Evolutionary conservation across 2,113 vertebrate genomes (phyloP).

Genomic region (Rhinogobius similis): DNA sequence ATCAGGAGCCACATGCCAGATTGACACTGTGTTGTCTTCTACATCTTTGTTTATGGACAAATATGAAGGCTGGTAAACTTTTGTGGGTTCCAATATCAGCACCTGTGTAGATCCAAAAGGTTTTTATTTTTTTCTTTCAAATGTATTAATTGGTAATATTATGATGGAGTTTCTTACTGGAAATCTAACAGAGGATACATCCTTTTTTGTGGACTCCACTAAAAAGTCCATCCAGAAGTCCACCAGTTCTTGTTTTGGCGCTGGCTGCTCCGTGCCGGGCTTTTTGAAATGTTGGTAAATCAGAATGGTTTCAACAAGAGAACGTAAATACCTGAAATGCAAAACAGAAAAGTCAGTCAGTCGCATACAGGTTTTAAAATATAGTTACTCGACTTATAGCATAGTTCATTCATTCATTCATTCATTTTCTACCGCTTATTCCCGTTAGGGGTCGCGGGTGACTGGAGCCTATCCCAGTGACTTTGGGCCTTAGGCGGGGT

Average conservation of each 20-base stretch:
- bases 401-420: no score
- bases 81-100: conserved; percentile 95
- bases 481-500: no score
- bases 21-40: conserved; percentile 92
- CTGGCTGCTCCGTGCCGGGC: conserved; percentile 82
- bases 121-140: background rate
- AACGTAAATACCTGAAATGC: conserved; percentile 88
- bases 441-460: no score
- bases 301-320: conserved; percentile 93
- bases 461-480: no score
- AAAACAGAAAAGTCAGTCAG: background rate
- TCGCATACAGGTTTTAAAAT: no score
- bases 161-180: conserved; percentile 80
- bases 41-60: conserved; percentile 96
- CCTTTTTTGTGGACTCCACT: conserved; percentile 93
- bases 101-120: conserved; percentile 76
- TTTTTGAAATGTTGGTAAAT: conserved; percentile 97
- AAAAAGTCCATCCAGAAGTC: conserved; percentile 99
- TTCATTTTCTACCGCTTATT: no score
- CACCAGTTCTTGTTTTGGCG: conserved; percentile 88
- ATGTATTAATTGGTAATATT: background rate
- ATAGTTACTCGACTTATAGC: no score
- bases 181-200: conserved; percentile 93
- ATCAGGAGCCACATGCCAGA: conserved; percentile 95
- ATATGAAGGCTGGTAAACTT: conserved; percentile 97